A percentile compares a stretch with the other conserved stretches of the same genome.
Conservation (phyloP, 2,888 invertebrate species). For the Drosophila ezoana region DNA sequence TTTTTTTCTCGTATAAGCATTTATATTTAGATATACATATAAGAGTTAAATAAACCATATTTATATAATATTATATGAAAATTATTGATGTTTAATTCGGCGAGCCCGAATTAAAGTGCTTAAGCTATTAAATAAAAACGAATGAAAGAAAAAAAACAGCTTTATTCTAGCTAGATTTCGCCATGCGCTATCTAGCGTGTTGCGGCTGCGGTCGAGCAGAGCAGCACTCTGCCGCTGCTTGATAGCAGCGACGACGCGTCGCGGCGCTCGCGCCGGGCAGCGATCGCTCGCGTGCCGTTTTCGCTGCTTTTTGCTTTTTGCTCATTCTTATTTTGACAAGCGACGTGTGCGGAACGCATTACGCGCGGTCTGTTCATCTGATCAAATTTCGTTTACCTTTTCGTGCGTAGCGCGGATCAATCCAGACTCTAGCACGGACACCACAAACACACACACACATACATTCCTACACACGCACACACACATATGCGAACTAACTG, state of each 20-base stretch:
- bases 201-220: background rate
- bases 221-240: conserved; percentile 39
- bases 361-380: conserved; percentile 41
- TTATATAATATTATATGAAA: background rate
- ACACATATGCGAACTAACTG: conserved; percentile 1
- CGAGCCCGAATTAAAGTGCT: background rate
- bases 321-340: conserved; percentile 76
- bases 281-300: conserved; percentile 67
- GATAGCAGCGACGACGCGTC: conserved; percentile 30
- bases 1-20: background rate
- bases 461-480: conserved; percentile 3
- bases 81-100: background rate
- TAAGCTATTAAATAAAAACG: background rate
- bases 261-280: conserved; percentile 31
- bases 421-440: background rate
- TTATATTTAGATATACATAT: too few species aligned
- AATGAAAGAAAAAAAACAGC: background rate
- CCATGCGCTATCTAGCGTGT: background rate
- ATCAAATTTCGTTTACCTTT: conserved; percentile 54
- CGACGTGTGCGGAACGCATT: conserved; percentile 66
- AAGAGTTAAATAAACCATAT: background rate
- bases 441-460: background rate
- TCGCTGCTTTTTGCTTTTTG: conserved; percentile 52
- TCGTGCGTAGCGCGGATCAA: conserved; percentile 27
- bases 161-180: conserved; percentile 15